Conservation (phyloP, 2,888 invertebrate species). For the Nomada fabriciana region DNA sequence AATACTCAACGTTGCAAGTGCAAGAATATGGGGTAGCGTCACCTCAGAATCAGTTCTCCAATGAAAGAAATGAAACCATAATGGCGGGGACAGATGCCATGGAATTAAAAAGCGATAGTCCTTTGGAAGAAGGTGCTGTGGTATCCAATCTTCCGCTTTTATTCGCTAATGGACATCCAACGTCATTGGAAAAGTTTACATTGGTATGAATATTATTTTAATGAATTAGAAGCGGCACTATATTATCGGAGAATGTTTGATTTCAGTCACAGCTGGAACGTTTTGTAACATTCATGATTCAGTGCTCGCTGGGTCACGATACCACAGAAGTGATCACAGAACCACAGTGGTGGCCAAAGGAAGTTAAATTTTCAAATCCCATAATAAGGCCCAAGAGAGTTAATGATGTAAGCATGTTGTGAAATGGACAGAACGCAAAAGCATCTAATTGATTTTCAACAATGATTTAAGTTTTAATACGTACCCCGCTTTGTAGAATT, state of each 20-base stretch:
- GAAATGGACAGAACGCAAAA: background rate
- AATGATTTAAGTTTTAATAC: background rate
- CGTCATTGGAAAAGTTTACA: constrained; percentile 88
- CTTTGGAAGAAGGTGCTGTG: constrained; percentile 85
- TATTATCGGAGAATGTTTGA: constrained; percentile 17
- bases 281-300: constrained; percentile 91
- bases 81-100: constrained; percentile 77
- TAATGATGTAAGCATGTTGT: constrained; percentile 81
- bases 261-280: constrained; percentile 87
- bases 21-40: constrained; percentile 78
- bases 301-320: constrained; percentile 90
- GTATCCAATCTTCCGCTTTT: constrained; percentile 90
- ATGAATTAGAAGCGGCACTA: background rate
- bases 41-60: constrained; percentile 75
- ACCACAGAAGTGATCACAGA: constrained; percentile 86
- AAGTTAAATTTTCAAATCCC: constrained; percentile 88
- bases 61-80: constrained; percentile 75
- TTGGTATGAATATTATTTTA: constrained; percentile 73
- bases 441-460: background rate
- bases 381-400: constrained; percentile 86
- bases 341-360: constrained; percentile 90
- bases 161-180: constrained; percentile 90
- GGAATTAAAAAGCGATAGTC: constrained; percentile 70
- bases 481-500: constrained; percentile 82
- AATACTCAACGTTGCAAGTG: constrained; percentile 79